Base-by-base conservation (phyloP, 2,888 invertebrate genomes). In the Catocala fraxini region DNA sequence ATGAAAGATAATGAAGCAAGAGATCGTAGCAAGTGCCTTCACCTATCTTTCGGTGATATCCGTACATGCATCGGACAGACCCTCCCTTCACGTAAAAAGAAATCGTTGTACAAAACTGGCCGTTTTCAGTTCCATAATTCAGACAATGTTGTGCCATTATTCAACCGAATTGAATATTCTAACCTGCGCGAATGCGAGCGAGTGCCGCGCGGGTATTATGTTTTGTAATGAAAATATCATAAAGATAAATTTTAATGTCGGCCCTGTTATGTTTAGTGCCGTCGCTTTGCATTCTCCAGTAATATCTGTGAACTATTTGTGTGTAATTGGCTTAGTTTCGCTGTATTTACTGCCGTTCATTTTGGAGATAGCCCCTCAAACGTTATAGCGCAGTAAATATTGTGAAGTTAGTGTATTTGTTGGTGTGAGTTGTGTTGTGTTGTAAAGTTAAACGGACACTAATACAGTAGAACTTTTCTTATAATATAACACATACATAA, bases 101-200 rank as follows among this genome's bases (percentile, higher is more conserved):
- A 54, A 66, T 69, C 68, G 64, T 74, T 72, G 62, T 69, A 47
- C 56, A 65, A 65, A 65, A 72, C 66, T 76, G 70, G 63, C 67
- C 62, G 73, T 77, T 77, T 75, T 58, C 67, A 69, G 62, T 68
- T 73, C 58, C 79, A 83, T 87, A 83, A 84, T 84, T 86, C 80
- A 85, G 70, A 51, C 71, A 10, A 79, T 77, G 79, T 78, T 71
- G 73, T 68, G 69, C 72, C 81, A 81, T 88, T 83, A 85, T 84
- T 88, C 82, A 84, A 65, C 55, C 71, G 77, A 82, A 85, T 82
- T 82, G 83, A 83, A 86, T 84, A 83, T 86, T 84, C 82, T 82
- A 82, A 81, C 66, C 78, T 47, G 56, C 58, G 64, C 51, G 65
- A 58, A 62, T 52, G 61, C 59, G 63, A 51, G 39, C 41, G 61